These are phyloP conservation scores for Macaria notata DNA, from an alignment of 2,888 invertebrate genomes.

Conservation along the genomic window DNA sequence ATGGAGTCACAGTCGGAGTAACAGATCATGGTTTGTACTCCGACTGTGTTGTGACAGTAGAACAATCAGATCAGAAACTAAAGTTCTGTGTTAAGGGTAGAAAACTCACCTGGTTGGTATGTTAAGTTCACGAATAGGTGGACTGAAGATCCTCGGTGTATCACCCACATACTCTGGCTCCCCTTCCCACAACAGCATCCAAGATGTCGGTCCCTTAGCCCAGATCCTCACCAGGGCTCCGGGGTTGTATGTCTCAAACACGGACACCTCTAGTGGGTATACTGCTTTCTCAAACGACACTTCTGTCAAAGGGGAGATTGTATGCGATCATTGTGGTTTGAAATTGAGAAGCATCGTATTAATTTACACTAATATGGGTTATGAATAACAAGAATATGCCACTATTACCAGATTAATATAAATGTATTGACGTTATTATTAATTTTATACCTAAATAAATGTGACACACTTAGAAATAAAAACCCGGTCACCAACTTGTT, in stretches of 20 bases:
- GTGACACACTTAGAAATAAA: too few relatives aligned
- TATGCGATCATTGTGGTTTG: constrained; percentile 40
- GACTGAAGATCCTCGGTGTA: constrained; percentile 88
- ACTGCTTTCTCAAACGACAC: constrained; percentile 86
- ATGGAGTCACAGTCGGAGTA: too few relatives aligned
- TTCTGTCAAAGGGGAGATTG: constrained; percentile 72
- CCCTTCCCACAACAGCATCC: constrained; percentile 91
- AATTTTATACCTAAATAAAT: too few relatives aligned
- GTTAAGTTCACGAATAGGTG: constrained; percentile 83
- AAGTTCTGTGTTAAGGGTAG: too few relatives aligned
- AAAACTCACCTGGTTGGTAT: constrained; percentile 64
- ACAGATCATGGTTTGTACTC: too few relatives aligned
- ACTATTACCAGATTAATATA: too few relatives aligned
- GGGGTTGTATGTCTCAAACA: constrained; percentile 94
- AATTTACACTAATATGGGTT: too few relatives aligned
- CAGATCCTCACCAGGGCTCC: constrained; percentile 92
- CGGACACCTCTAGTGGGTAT: constrained; percentile 85
- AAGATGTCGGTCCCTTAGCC: constrained; percentile 82
- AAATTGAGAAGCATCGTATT: not conserved
- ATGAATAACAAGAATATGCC: too few relatives aligned
- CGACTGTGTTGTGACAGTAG: too few relatives aligned
- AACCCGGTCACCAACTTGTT: too few relatives aligned
- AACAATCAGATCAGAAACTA: too few relatives aligned
- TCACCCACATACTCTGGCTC: constrained; percentile 83
- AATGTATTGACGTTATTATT: too few relatives aligned